A percentile compares a stretch with the other conserved stretches of the same genome.
Conservation (phyloP, 2,797 vertebrate genomes). For the Staurois parvus region DNA sequence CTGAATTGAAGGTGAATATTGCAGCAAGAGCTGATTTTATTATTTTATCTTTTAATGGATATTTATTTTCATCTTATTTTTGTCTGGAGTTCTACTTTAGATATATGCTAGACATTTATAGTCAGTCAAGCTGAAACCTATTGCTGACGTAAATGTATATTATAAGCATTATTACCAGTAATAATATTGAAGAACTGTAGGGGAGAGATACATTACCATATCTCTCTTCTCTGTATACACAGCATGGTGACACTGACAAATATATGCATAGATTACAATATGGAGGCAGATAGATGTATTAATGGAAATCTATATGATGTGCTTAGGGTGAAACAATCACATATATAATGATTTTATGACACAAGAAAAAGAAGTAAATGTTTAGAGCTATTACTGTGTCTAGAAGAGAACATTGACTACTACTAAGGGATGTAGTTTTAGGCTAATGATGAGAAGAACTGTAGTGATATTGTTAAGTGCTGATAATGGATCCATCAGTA, state of each 20-base stretch:
- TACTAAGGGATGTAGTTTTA: constrained; percentile 24
- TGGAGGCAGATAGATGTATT: constrained; percentile 38
- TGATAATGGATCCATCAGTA: constrained; percentile 32
- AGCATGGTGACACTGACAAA: constrained; percentile 41
- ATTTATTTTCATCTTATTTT: too few species aligned
- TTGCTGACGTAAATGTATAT: constrained; percentile 29
- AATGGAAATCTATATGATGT: constrained; percentile 45
- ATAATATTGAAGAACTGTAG: constrained; percentile 30
- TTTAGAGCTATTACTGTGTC: constrained; percentile 6
- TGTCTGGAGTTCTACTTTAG: neutral
- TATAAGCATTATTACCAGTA: neutral
- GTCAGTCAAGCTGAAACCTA: neutral
- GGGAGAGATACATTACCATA: constrained; percentile 18
- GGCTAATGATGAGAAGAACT: constrained; percentile 4
- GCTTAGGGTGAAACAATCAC: constrained; percentile 26
- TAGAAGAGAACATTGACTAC: constrained; percentile 13
- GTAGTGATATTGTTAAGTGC: constrained; percentile 9
- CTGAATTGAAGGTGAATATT: neutral
- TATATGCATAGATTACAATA: constrained; percentile 35
- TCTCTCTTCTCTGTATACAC: constrained; percentile 2
- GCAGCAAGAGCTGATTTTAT: neutral
- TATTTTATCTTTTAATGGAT: neutral
- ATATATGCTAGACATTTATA: neutral
- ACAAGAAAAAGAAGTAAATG: constrained; percentile 10
- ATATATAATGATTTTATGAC: constrained; percentile 31